Evolutionary conservation across 1,140 invertebrate species (phyloP).

Genomic region (Anoplolepis gracilipes): DNA sequence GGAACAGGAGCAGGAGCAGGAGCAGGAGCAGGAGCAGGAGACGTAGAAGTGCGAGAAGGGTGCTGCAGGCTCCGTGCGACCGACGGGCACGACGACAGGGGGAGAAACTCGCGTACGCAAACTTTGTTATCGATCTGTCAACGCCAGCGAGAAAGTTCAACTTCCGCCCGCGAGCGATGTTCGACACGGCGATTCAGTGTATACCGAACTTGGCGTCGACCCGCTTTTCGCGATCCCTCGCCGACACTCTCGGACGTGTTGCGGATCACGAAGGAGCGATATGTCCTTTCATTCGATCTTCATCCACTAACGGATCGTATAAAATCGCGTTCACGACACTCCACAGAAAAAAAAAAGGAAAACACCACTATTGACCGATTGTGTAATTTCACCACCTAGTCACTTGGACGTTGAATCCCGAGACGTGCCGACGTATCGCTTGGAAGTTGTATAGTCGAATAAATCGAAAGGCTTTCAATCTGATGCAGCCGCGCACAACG

Average conservation of each 20-base stretch:
- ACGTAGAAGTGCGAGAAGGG: slow-evolving; percentile 19
- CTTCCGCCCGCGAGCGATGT: slow-evolving; percentile 70
- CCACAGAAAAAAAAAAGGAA: slow-evolving; percentile 17
- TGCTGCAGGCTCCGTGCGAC: slow-evolving; percentile 39
- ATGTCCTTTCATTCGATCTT: slow-evolving; percentile 8
- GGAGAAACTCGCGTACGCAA: slow-evolving; percentile 70
- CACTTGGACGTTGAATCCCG: slow-evolving; percentile 23
- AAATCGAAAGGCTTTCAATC: slow-evolving; percentile 26
- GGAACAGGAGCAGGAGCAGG: too few species aligned
- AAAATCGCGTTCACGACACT: slow-evolving; percentile 38
- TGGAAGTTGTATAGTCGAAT: slow-evolving; percentile 2
- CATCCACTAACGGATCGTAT: not conserved
- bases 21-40: too few species aligned
- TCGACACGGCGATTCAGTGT: slow-evolving; percentile 54
- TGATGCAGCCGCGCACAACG: slow-evolving; percentile 25
- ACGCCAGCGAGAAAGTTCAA: slow-evolving; percentile 77
- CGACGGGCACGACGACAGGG: slow-evolving; percentile 59
- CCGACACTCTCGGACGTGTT: slow-evolving; percentile 17
- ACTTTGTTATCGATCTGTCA: slow-evolving; percentile 81
- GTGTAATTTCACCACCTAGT: slow-evolving; percentile 39
- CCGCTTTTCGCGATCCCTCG: not conserved
- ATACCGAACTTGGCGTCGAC: not conserved
- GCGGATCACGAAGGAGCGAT: not conserved
- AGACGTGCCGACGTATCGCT: not conserved
- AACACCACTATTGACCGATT: slow-evolving; percentile 31